Base-by-base conservation (phyloP, 92 coral and sea anemone genomes). In the Muricea muricata region DNA sequence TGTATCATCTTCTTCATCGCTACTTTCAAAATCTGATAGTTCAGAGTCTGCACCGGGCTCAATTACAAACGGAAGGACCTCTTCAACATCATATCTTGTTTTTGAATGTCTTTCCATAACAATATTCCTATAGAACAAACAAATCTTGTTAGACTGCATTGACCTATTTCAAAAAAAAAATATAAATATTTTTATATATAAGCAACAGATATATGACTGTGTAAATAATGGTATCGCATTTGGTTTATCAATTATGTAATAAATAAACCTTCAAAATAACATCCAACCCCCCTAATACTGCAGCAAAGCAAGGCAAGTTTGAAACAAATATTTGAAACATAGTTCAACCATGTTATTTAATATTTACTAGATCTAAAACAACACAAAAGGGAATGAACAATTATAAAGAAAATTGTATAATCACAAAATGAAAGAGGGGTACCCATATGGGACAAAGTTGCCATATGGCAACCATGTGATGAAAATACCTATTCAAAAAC, bases 91-190 rank as follows among this genome's bases (percentile, higher is more conserved):
- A 67, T 67, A 67, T 67, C 46, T 67, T 6, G 74, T 67, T 67
- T 46, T 67, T 67, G 74, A 67, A 67, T 67, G 40, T 67, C 17
- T 67, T 67, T 67, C 74, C 74, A 67, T 67, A 32, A 67, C 33
- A 67, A 67, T 4, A 67, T 67, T 11, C 46, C 74, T 67, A 67
- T 67, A 67, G 74, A 39, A 35, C 28, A 29, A 34, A 26, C 28
- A 13, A 32, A 20, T 18, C 17, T 72, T 46, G 55, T 39, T 39
- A 39, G 46, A 23, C 20, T 32, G 48, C 78, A 31, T 35, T 72
- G 29, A 8, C 28, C 39, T 72, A 25, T 52, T 40, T 14, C 55
- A 29, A 28, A 20, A 12, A 2, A 15, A 4, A 39, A 11, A 39
- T 52, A 20, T 52, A 52, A 20, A 24, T 67, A 67, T 30, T 63